Evolutionary conservation across 2,888 invertebrate genomes (phyloP).

Genomic region (Diplolepis rosae): DNA sequence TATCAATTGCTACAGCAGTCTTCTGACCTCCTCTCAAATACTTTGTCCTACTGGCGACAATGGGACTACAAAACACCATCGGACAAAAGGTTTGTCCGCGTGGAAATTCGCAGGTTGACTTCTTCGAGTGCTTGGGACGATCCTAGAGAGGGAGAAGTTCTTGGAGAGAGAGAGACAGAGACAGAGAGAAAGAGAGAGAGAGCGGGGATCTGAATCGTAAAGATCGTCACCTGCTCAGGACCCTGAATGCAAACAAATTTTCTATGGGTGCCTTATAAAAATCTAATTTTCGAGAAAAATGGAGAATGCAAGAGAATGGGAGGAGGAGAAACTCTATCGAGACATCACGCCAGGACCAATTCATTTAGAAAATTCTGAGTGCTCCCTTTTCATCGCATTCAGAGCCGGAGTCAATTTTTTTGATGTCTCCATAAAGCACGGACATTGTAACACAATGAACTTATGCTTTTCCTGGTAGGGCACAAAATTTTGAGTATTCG

Average conservation of each 20-base stretch:
- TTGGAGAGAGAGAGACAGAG: constrained; percentile 33
- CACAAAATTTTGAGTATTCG: neutral
- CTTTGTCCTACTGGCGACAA: constrained; percentile 49
- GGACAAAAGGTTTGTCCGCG: constrained; percentile 61
- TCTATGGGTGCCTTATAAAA: constrained; percentile 64
- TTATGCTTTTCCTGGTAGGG: constrained; percentile 19
- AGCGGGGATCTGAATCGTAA: constrained; percentile 34
- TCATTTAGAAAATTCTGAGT: constrained; percentile 64
- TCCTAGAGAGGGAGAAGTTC: constrained; percentile 34
- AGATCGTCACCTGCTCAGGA: constrained; percentile 62
- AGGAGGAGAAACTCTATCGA: constrained; percentile 38
- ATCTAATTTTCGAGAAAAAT: constrained; percentile 65
- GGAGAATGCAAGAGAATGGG: constrained; percentile 38
- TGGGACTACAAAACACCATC: constrained; percentile 45
- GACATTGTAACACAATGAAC: neutral
- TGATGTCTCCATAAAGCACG: constrained; percentile 32
- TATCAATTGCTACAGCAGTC: constrained; percentile 47
- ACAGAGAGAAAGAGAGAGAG: constrained; percentile 40
- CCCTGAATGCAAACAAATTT: constrained; percentile 71
- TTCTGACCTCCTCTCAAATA: constrained; percentile 44
- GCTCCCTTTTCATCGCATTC: constrained; percentile 36
- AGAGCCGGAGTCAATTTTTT: constrained; percentile 33
- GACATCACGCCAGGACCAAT: constrained; percentile 59
- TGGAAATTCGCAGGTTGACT: constrained; percentile 71
- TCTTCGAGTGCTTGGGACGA: constrained; percentile 46